A percentile compares a stretch with the other conserved stretches of the same genome.
phyloP scores from a whole-genome alignment of 2,113 vertebrate species.

The Nycticryphes semicollaris region DNA sequence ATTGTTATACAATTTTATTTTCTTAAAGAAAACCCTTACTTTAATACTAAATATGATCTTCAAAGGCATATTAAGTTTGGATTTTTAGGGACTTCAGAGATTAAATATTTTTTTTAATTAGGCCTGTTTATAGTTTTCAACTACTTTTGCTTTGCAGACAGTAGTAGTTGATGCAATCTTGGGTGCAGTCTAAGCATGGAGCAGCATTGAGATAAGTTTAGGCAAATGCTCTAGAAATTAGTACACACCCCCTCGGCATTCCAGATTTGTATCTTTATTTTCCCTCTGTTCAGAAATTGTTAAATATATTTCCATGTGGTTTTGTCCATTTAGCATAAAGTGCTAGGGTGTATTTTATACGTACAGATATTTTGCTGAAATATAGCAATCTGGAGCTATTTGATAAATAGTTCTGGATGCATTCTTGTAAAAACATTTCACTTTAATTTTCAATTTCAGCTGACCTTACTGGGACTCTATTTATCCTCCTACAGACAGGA shows the following conservation, averaged over 20 bases:
- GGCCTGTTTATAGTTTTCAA: not conserved
- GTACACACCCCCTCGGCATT: not conserved
- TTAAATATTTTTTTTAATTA: not conserved
- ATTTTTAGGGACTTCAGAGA: not conserved
- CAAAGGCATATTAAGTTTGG: not conserved
- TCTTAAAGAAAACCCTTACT: not conserved
- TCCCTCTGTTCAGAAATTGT: not conserved
- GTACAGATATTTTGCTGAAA: not conserved
- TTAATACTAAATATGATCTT: not conserved
- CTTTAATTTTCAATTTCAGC: constrained; percentile 9
- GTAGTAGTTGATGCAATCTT: not conserved
- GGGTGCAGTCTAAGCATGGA: not conserved
- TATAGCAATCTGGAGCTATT: not conserved
- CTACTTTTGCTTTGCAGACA: not conserved
- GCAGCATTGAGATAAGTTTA: not conserved
- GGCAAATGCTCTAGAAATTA: constrained; percentile 5
- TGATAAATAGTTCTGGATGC: not conserved
- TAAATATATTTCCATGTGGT: not conserved
- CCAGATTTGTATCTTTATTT: constrained; percentile 8
- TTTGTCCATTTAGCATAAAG: not conserved
- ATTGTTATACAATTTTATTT: not conserved
- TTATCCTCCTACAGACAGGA: not conserved
- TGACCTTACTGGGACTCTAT: not conserved
- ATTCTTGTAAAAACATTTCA: not conserved
- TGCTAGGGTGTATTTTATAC: not conserved